Base-by-base conservation (phyloP, 2,797 vertebrate genomes). In the Pseudotriccus pelzelni region DNA sequence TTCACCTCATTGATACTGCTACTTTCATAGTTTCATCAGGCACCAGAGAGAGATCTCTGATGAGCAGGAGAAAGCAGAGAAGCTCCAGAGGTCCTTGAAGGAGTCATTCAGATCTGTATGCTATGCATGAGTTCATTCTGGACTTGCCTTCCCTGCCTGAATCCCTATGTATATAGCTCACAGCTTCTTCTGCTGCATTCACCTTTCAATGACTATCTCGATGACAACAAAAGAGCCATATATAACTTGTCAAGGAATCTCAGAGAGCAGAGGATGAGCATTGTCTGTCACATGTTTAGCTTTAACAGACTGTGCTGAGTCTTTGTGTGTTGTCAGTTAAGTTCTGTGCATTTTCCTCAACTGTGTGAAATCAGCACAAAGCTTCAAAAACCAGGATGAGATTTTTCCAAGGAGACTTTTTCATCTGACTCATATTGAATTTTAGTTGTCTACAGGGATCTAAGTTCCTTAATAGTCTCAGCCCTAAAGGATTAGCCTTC, bases 121-220 rank as follows among this genome's bases (percentile, higher is more conserved):
- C n/a, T 73, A 0, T n/a, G 34, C 36, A 16, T 0, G 8, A 46
- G 10, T n/a, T 78, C 8, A 24, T 53, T 73, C 74, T 59, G 58
- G 44, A 17, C 69, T 52, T 55, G 10, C 5, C 32, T 92, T 92
- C 36, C 27, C 9, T 72, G 11, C 27, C 37, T 53, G 37, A 84
- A 53, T 76, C 9, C 7, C n/a, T 56, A 0, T 3, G 6, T 25
- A 18, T 0, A n/a, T n/a, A n/a, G 2, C 32, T 85, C 6, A 4
- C 5, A 23, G 64, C n/a, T 82, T 83, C 58, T 41, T 79, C 30
- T n/a, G 27, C 11, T 58, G 11, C 12, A 30, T 67, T 75, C 77
- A 53, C 39, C 32, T 66, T 69, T 68, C 53, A 58, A 30, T 53
- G n/a, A n/a, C 44, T 67, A 44, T 53, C 52, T 34, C 50, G 17